phyloP scores from a whole-genome alignment of 2,113 vertebrate species.

The Monopterus albus region DNA sequence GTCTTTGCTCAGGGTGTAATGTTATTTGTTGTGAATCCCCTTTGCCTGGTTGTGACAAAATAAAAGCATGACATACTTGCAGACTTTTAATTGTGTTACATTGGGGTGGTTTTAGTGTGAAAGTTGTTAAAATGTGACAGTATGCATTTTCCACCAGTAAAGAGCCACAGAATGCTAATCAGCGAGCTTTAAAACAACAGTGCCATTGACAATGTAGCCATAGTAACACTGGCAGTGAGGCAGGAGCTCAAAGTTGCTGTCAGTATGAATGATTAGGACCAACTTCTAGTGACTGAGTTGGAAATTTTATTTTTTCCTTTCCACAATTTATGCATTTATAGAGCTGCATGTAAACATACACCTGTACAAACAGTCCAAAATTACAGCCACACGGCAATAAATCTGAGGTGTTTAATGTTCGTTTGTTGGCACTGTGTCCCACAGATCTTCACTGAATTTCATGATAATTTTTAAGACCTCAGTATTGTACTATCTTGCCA shows the following conservation, averaged over 20 bases:
- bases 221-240: slow-evolving; percentile 47
- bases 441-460: neutral
- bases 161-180: slow-evolving; percentile 47
- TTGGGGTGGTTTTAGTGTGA: slow-evolving; percentile 5
- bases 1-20: slow-evolving; percentile 40
- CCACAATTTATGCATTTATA: slow-evolving; percentile 11
- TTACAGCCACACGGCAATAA: neutral
- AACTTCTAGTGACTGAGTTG: slow-evolving; percentile 21
- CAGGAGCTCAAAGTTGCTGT: slow-evolving; percentile 23
- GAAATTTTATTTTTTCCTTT: slow-evolving; percentile 15
- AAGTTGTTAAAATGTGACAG: slow-evolving; percentile 17
- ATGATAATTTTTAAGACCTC: neutral
- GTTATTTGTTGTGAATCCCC: slow-evolving; percentile 46
- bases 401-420: neutral
- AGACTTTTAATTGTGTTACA: slow-evolving; percentile 25
- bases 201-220: slow-evolving; percentile 47
- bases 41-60: slow-evolving; percentile 50
- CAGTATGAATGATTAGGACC: slow-evolving; percentile 31
- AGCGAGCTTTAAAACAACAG: slow-evolving; percentile 17
- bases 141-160: slow-evolving; percentile 14
- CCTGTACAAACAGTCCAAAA: neutral
- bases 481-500: neutral
- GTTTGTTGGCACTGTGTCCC: neutral
- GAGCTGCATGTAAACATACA: neutral
- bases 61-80: neutral